phyloP scores from a whole-genome alignment of 2,888 invertebrate genomes.

The Laothoe populi region DNA sequence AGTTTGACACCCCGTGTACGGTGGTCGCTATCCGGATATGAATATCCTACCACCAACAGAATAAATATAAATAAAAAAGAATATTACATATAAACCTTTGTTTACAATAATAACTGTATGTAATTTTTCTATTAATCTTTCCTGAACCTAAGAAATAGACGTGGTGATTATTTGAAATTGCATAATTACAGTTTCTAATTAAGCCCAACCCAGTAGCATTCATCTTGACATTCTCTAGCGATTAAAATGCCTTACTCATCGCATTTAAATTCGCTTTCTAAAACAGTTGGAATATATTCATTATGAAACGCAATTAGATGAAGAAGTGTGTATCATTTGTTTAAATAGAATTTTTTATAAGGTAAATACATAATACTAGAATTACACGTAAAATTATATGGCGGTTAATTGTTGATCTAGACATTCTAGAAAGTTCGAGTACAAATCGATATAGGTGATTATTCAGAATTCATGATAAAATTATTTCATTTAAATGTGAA shows the following conservation, averaged over 20 bases:
- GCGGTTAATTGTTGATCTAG: neutral
- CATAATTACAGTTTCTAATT: constrained; percentile 1
- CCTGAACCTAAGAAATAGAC: neutral
- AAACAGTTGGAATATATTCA: neutral
- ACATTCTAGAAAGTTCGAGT: neutral
- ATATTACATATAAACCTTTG: too few relatives aligned
- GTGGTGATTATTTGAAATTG: neutral
- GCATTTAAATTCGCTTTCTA: constrained; percentile 8
- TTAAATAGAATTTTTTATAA: neutral
- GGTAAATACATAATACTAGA: neutral
- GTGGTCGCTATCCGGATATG: too few relatives aligned
- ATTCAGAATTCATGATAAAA: too few relatives aligned
- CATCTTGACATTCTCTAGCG: neutral
- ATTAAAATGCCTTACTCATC: neutral
- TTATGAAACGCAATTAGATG: constrained; percentile 6
- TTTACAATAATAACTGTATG: neutral
- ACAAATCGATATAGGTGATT: too few relatives aligned
- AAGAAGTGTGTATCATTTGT: constrained; percentile 32
- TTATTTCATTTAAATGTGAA: too few relatives aligned
- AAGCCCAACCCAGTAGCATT: constrained; percentile 5
- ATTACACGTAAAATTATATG: neutral
- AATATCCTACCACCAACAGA: too few relatives aligned
- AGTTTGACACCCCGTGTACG: too few relatives aligned
- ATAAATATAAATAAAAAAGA: too few relatives aligned
- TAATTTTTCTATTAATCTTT: neutral